phyloP scores from a whole-genome alignment of 1,140 invertebrate species.

The Leptopilina clavipes region DNA sequence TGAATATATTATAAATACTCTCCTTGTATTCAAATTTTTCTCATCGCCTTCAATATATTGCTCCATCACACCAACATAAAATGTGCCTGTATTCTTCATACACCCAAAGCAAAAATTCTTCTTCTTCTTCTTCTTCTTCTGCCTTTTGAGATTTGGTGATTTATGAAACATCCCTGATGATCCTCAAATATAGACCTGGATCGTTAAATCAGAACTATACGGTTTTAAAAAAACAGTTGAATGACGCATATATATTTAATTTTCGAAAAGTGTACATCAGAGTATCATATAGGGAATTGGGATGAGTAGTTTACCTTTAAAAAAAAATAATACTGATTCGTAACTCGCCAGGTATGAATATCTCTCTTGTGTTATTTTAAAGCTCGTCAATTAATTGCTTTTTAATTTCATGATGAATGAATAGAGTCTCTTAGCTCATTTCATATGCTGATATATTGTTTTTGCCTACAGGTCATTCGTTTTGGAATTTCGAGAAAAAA shows the following conservation, averaged over 20 bases:
- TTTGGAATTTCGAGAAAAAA: background rate
- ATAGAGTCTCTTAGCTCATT: conserved; percentile 4
- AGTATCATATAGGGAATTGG: background rate
- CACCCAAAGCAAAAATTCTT: background rate
- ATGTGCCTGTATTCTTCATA: background rate
- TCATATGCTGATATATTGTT: conserved; percentile 16
- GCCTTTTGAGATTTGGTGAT: conserved; percentile 16
- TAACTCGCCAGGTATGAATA: conserved; percentile 17
- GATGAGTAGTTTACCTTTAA: background rate
- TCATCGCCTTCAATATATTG: background rate
- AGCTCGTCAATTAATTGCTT: conserved; percentile 25
- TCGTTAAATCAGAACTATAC: conserved; percentile 15
- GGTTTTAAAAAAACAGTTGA: conserved; percentile 21
- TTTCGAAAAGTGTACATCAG: background rate
- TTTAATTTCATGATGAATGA: conserved; percentile 31
- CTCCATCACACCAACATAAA: background rate
- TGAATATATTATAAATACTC: background rate
- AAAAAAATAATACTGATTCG: background rate
- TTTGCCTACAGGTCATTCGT: background rate
- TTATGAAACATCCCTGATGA: conserved; percentile 14
- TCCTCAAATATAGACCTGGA: conserved; percentile 11
- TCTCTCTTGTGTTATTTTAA: conserved; percentile 2
- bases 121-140: background rate
- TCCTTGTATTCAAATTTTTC: conserved; percentile 6
- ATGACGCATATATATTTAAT: conserved; percentile 18